A percentile compares a stretch with the other conserved stretches of the same genome.
These are phyloP conservation scores for Microctonus aethiopoides DNA, from an alignment of 2,888 invertebrate species.

Conservation along the genomic window DNA sequence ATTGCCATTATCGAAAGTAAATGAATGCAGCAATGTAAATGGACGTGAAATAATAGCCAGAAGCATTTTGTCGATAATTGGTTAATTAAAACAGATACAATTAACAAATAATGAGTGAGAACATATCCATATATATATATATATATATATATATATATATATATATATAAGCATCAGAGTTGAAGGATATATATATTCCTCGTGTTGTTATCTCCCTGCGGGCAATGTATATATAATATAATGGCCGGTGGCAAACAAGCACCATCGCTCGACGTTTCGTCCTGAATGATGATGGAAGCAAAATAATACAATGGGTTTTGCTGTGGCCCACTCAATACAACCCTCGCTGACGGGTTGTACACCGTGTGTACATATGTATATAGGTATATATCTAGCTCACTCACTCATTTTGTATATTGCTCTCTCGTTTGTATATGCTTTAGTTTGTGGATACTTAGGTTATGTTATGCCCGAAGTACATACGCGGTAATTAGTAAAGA, in stretches of 20 bases:
- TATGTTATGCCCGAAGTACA: conserved; percentile 43
- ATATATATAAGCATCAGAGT: conserved; percentile 14
- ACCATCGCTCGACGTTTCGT: conserved; percentile 50
- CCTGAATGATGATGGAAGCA: conserved; percentile 47
- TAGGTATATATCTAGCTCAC: conserved; percentile 32
- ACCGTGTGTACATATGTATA: conserved; percentile 20
- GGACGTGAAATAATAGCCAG: conserved; percentile 17
- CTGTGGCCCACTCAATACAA: conserved; percentile 37
- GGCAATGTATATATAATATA: conserved; percentile 48
- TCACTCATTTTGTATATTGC: conserved; percentile 39
- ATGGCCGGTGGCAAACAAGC: conserved; percentile 56
- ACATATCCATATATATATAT: neutral
- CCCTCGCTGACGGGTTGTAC: conserved; percentile 29
- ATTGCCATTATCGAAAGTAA: conserved; percentile 1
- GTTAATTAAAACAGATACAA: conserved; percentile 43
- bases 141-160: neutral
- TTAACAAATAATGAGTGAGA: conserved; percentile 31
- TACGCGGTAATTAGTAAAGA: conserved; percentile 60
- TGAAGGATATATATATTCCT: conserved; percentile 47
- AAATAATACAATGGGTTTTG: conserved; percentile 54
- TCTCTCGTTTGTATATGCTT: conserved; percentile 26
- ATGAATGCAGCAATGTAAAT: conserved; percentile 11
- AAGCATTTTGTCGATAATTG: conserved; percentile 33
- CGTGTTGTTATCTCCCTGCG: conserved; percentile 47
- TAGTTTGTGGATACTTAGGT: conserved; percentile 30